These are phyloP conservation scores for Clinocottus analis DNA, from an alignment of 2,113 vertebrate species.

Conservation along the genomic window DNA sequence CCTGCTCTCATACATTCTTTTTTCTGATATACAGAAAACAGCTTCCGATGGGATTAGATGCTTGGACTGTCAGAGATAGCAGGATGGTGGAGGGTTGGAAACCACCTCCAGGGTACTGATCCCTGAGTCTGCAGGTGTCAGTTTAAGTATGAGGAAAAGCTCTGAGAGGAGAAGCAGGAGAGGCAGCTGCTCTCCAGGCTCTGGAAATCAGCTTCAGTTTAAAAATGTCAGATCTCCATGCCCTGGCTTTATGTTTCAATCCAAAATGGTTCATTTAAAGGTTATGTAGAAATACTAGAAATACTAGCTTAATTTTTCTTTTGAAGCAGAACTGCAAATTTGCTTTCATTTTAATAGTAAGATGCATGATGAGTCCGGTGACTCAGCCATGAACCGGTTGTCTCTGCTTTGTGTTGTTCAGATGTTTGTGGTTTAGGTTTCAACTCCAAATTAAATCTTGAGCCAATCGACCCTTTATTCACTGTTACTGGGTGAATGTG, in stretches of 20 bases:
- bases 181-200: conserved; percentile 38
- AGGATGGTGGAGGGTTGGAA: conserved; percentile 26
- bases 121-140: conserved; percentile 63
- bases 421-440: conserved; percentile 35
- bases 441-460: conserved; percentile 1
- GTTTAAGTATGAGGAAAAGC: conserved; percentile 53
- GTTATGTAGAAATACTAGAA: conserved; percentile 60
- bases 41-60: conserved; percentile 40
- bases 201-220: conserved; percentile 51
- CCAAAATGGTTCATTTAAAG: conserved; percentile 65
- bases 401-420: background rate
- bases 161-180: conserved; percentile 24
- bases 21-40: conserved; percentile 38
- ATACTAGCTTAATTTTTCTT: no score
- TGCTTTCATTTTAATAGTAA: background rate
- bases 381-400: background rate
- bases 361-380: conserved; percentile 13
- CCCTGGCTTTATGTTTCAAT: conserved; percentile 53
- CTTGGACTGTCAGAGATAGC: conserved; percentile 50
- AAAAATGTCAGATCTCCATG: conserved; percentile 71
- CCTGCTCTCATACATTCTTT: background rate
- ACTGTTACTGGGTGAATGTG: background rate
- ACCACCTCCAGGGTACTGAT: conserved; percentile 61
- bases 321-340: background rate
- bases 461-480: conserved; percentile 13